Evolutionary conservation across 2,113 vertebrate genomes (phyloP).

Genomic region (Paramormyrops kingsleyae): DNA sequence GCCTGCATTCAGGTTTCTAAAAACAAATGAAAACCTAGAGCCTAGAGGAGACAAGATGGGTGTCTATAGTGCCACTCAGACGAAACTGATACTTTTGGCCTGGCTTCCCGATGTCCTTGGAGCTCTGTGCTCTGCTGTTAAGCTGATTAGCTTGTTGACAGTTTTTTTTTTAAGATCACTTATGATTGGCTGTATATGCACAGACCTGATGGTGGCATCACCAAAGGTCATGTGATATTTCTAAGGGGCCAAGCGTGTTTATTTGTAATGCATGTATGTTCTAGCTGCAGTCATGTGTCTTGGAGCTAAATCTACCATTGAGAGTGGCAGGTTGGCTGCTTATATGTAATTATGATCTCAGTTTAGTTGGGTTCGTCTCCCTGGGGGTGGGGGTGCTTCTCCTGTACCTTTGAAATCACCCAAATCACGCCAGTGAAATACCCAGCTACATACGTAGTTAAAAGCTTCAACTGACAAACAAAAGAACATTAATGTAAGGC

Average conservation of each 20-base stretch:
- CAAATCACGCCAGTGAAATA: neutral
- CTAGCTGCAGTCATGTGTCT: neutral
- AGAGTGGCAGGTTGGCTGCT: neutral
- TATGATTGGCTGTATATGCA: constrained; percentile 25
- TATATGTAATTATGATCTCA: neutral
- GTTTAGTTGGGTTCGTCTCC: neutral
- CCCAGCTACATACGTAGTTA: neutral
- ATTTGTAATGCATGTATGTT: neutral
- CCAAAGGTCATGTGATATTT: neutral
- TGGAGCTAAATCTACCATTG: neutral
- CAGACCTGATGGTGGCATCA: neutral
- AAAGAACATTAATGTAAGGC: neutral
- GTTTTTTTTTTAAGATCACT: constrained; percentile 43
- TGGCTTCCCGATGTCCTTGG: constrained; percentile 20
- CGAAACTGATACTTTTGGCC: constrained; percentile 1
- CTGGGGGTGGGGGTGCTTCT: neutral
- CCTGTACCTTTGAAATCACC: neutral
- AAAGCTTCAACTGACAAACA: neutral
- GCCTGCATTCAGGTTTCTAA: constrained; percentile 13
- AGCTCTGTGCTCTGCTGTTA: constrained; percentile 22
- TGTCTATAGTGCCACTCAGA: neutral
- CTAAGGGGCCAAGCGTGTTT: neutral
- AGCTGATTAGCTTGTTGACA: constrained; percentile 39
- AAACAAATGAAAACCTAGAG: neutral
- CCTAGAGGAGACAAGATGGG: constrained; percentile 17